Evolutionary conservation across 1,140 invertebrate species (phyloP).

Genomic region (Trinorchestia longiramus): DNA sequence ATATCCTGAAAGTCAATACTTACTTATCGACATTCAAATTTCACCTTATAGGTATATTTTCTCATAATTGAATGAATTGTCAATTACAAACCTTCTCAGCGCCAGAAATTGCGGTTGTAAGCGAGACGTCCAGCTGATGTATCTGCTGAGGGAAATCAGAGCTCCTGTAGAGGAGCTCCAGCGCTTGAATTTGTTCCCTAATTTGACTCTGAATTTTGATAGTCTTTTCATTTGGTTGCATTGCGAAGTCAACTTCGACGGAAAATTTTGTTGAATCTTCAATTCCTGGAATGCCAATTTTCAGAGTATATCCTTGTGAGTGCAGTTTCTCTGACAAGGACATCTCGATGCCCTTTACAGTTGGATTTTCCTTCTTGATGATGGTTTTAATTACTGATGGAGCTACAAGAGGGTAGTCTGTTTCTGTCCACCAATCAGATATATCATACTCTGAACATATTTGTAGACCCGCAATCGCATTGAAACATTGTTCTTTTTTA

Average conservation of each 20-base stretch:
- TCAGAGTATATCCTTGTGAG: background rate
- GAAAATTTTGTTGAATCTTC: background rate
- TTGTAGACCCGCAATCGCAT: background rate
- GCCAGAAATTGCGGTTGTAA: background rate
- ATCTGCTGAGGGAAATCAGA: background rate
- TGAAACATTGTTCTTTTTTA: background rate
- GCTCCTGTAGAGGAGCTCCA: background rate
- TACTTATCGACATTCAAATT: background rate
- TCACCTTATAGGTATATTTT: background rate
- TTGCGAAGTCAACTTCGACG: background rate
- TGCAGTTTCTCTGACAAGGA: background rate
- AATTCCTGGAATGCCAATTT: background rate
- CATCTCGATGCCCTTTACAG: background rate
- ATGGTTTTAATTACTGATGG: background rate
- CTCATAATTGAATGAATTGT: background rate
- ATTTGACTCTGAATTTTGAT: background rate
- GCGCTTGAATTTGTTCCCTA: background rate
- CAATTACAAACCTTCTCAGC: background rate
- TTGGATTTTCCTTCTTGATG: background rate
- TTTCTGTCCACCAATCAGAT: slow-evolving; percentile 10
- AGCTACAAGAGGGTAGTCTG: slow-evolving; percentile 28
- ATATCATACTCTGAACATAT: background rate
- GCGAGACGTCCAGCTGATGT: background rate
- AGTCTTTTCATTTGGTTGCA: background rate
- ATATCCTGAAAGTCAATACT: background rate